A percentile compares a stretch with the other conserved stretches of the same genome.
These are phyloP conservation scores for Bombus ignitus DNA, from an alignment of 1,140 invertebrate species.

Conservation along the genomic window DNA sequence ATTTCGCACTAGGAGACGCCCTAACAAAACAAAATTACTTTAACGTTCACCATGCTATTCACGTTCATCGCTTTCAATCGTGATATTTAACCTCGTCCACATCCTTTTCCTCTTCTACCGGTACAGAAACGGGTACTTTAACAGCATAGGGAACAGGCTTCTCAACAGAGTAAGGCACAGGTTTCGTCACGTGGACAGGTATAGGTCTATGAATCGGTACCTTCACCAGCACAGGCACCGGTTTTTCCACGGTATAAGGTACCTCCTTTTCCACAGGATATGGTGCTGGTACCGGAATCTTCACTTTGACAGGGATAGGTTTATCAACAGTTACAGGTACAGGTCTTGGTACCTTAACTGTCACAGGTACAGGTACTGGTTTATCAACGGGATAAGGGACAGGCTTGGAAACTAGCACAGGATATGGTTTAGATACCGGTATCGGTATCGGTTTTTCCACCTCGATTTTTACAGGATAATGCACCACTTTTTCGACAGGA, in stretches of 20 bases:
- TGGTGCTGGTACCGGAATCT: constrained; percentile 85
- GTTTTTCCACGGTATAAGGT: constrained; percentile 85
- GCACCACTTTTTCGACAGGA: constrained; percentile 77
- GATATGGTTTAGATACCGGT: constrained; percentile 85
- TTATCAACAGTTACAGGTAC: constrained; percentile 83
- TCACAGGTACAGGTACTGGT: constrained; percentile 85
- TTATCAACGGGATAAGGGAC: constrained; percentile 82
- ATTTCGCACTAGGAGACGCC: too few relatives aligned
- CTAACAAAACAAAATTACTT: background rate
- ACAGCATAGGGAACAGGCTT: constrained; percentile 79
- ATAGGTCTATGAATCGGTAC: constrained; percentile 81
- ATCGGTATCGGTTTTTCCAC: constrained; percentile 84
- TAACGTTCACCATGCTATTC: background rate
- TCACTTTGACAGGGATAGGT: constrained; percentile 86
- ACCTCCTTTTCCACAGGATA: constrained; percentile 86
- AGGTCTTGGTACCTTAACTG: constrained; percentile 85
- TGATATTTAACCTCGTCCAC: background rate
- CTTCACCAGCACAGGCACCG: constrained; percentile 86
- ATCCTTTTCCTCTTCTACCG: background rate
- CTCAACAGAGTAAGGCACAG: constrained; percentile 86
- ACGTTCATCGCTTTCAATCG: background rate
- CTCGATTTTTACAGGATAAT: constrained; percentile 76
- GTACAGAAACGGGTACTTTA: constrained; percentile 81
- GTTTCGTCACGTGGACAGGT: constrained; percentile 84
- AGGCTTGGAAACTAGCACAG: constrained; percentile 72